Evolutionary conservation across 2,888 invertebrate genomes (phyloP), one percentile per base, ranked within the genome.

Genomic region (Heliconius ismenius): DNA sequence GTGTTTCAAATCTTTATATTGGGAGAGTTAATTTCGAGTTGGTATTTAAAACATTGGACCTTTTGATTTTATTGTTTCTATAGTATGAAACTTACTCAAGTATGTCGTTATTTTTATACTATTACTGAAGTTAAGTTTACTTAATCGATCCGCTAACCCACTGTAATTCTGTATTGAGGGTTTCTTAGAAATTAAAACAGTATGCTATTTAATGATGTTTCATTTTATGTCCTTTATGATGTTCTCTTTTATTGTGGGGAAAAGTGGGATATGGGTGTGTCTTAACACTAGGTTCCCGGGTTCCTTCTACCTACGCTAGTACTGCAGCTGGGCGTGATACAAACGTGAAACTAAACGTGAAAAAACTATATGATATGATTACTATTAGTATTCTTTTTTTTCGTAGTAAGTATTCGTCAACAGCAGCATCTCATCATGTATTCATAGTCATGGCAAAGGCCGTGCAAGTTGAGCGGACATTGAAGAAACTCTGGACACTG

Each of bases 401-500:
- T 32, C 32, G 39, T 26, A 62, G 13, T 36, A 28, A 62, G 13
- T 36, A 28, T 43, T 39, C 13, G 4, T 84, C 81, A 94, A 83
- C 96, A 96, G 81, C 96, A 96, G 83, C 96, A 96, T 76, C 95
- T 85, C 92, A 96, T 94, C 96, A 96, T 96, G 80, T 95, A 96
- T 79, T 95, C 95, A 82, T 96, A 96, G 87, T 95, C 95, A 82
- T 95, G 92, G 78, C 96, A 96, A 0, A 96, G 88, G 0, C 95
- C 94, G 81, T 94, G 92, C 54, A 93, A 85, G 83, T 95, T 95
- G 24, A 95, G 85, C 0, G 96, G 96, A 81, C 96, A 96, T 73
- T 93, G 92, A 64, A 96, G 86, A 80, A 92, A 91, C 26, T 93
- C 90, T 0, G 95, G 92, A 82, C 96, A 96, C 3, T 87, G 79